Conservation (phyloP, 1,140 invertebrate genomes). For the Drosophila subpulchrella region DNA sequence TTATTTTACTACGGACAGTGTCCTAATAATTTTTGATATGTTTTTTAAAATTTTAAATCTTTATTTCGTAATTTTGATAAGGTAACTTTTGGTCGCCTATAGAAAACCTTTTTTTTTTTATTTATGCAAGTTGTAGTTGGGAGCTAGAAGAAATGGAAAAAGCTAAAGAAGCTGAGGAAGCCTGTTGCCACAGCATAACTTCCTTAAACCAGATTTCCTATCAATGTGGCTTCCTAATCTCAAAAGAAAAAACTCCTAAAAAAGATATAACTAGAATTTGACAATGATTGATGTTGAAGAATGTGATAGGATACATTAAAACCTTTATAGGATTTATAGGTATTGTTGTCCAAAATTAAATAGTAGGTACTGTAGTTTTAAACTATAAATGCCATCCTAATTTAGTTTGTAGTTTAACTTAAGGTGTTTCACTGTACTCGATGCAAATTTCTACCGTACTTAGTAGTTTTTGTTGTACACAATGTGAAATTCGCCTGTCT, state of each 20-base stretch:
- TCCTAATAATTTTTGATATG: background rate
- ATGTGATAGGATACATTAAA: no score
- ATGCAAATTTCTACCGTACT: constrained; percentile 22
- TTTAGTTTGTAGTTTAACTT: background rate
- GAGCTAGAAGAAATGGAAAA: background rate
- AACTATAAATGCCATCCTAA: no score
- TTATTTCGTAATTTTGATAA: background rate
- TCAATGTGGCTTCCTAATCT: background rate
- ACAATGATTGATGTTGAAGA: no score
- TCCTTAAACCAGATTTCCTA: background rate
- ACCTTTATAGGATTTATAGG: no score
- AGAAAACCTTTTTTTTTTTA: background rate
- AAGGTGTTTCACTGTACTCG: constrained; percentile 8
- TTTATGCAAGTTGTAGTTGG: constrained; percentile 26
- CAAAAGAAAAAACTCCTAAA: no score
- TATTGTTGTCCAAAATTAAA: no score
- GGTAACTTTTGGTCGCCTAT: background rate
- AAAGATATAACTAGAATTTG: no score
- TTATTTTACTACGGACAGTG: background rate
- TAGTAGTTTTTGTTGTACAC: constrained; percentile 19
- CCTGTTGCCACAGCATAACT: background rate
- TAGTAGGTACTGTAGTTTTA: no score
- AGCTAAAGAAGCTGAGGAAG: background rate
- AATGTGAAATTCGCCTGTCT: constrained; percentile 28
- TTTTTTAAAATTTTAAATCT: background rate